These are phyloP conservation scores for Aspidiotus destructor DNA, from an alignment of 2,888 invertebrate species.

Conservation along the genomic window DNA sequence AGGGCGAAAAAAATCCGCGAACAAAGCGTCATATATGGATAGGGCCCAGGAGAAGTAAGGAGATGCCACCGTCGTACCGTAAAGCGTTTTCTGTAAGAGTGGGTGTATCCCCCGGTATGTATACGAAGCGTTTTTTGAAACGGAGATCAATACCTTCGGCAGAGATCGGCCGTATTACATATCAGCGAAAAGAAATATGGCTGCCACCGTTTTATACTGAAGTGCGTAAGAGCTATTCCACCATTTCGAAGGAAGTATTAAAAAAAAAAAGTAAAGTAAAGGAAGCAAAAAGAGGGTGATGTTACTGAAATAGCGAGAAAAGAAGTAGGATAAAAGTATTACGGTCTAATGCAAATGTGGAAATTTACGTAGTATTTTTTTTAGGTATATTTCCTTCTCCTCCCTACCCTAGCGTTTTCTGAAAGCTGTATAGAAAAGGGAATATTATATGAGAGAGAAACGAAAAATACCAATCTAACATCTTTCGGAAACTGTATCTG, in stretches of 20 bases:
- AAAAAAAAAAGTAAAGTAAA: slow-evolving; percentile 7
- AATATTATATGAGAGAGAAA: not conserved
- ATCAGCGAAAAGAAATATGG: slow-evolving; percentile 30
- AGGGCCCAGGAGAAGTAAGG: not conserved
- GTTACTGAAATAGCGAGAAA: slow-evolving; percentile 16
- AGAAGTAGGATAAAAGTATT: slow-evolving; percentile 31
- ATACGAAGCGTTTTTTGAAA: slow-evolving; percentile 23
- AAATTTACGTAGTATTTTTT: slow-evolving; percentile 27
- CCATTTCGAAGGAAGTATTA: slow-evolving; percentile 19
- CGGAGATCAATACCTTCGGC: slow-evolving; percentile 30
- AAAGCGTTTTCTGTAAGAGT: slow-evolving; percentile 10
- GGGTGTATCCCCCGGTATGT: slow-evolving; percentile 22
- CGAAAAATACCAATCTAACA: slow-evolving; percentile 25
- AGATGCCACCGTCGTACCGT: not conserved
- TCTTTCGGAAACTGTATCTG: slow-evolving; percentile 15
- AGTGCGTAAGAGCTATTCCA: slow-evolving; percentile 28
- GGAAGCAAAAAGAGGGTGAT: slow-evolving; percentile 18
- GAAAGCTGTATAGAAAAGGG: slow-evolving; percentile 15
- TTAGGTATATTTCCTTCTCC: not conserved
- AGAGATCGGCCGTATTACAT: slow-evolving; percentile 32
- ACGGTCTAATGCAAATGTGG: slow-evolving; percentile 32
- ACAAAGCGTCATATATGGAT: slow-evolving; percentile 1
- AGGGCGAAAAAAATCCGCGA: not conserved
- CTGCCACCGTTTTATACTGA: slow-evolving; percentile 26
- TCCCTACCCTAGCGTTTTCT: slow-evolving; percentile 14